Evolutionary conservation across 2,113 vertebrate genomes (phyloP), one percentile per base, ranked within the genome.

Genomic region (Gulo gulo): DNA sequence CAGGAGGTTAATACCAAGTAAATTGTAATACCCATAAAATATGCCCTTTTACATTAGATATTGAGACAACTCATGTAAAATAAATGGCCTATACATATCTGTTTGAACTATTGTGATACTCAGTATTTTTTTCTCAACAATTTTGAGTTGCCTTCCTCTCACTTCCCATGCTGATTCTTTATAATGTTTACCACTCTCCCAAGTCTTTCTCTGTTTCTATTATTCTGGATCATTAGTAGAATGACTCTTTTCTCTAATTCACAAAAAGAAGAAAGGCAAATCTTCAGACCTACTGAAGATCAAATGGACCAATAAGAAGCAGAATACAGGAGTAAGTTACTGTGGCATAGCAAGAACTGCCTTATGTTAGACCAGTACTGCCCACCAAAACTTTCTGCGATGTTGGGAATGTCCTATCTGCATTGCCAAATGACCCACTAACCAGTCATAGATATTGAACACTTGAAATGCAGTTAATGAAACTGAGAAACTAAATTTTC

Each of bases 301-400:
- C 1, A n/a, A 61, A 76, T n/a, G 50, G 42, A 14, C 11, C 12
- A 31, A 0, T 52, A 45, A 81, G 69, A 83, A 86, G 69, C 4
- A 94, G 59, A 88, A 82, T 20, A 47, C 0, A 84, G 10, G 23
- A 69, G 8, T 1, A n/a, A 13, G 15, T 16, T 29, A n/a, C 61
- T 24, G 8, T 18, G 7, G 15, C 23, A 29, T 9, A 89, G 21
- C 1, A 36, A n/a, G 23, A 50, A 26, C 2, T 36, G 4, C 16
- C 29, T 50, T 15, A n/a, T 52, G 29, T 82, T 36, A 36, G 7
- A 59, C 4, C 7, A 84, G 21, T 47, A 59, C 3, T 14, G 6
- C 10, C 15, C 76, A 79, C 0, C 0, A 52, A 39, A 26, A n/a
- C 1, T 67, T 55, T 23, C 12, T 24, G 13, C 1, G 10, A 45